A percentile compares a stretch with the other conserved stretches of the same genome.
phyloP scores from a whole-genome alignment of 1,140 invertebrate genomes.

The Zaprionus gabonicus region DNA sequence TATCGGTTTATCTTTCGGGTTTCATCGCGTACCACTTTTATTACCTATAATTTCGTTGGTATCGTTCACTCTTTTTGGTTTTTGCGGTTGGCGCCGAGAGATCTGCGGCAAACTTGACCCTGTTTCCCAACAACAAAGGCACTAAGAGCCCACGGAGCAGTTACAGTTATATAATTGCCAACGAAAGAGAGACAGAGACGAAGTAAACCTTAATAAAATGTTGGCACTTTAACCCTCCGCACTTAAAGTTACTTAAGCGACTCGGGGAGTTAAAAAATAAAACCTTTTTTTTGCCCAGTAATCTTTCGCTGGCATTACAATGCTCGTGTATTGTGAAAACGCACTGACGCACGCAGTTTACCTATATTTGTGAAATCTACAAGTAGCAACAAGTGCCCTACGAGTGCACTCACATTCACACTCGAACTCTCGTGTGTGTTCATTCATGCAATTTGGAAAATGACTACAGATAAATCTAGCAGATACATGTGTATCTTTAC shows the following conservation, averaged over 20 bases:
- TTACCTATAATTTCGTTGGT: slow-evolving; percentile 45
- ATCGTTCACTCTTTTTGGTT: slow-evolving; percentile 7
- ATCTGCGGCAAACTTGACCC: slow-evolving; percentile 73
- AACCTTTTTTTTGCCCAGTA: slow-evolving; percentile 10
- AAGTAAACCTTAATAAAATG: slow-evolving; percentile 63
- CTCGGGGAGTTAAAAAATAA: slow-evolving; percentile 38
- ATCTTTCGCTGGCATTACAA: slow-evolving; percentile 36
- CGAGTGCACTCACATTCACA: slow-evolving; percentile 12
- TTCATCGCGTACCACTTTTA: slow-evolving; percentile 24
- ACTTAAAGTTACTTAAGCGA: slow-evolving; percentile 64
- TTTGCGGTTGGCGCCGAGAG: slow-evolving; percentile 58
- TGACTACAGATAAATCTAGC: not conserved
- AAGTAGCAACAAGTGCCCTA: slow-evolving; percentile 11
- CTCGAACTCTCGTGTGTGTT: slow-evolving; percentile 8
- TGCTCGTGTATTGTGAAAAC: slow-evolving; percentile 40
- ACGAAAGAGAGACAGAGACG: slow-evolving; percentile 58
- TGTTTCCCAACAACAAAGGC: slow-evolving; percentile 54
- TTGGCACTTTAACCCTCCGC: slow-evolving; percentile 66
- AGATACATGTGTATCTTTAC: not conserved
- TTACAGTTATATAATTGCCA: slow-evolving; percentile 72
- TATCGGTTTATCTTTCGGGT: not conserved
- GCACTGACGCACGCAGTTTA: slow-evolving; percentile 26
- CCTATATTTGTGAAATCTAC: slow-evolving; percentile 36
- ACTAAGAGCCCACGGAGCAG: slow-evolving; percentile 4
- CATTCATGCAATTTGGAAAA: slow-evolving; percentile 20